Percentiles rank a stretch among this genome's conserved stretches.
Evolutionary conservation across 1,140 invertebrate genomes (phyloP).

Genomic region (Ceratina japonica): DNA sequence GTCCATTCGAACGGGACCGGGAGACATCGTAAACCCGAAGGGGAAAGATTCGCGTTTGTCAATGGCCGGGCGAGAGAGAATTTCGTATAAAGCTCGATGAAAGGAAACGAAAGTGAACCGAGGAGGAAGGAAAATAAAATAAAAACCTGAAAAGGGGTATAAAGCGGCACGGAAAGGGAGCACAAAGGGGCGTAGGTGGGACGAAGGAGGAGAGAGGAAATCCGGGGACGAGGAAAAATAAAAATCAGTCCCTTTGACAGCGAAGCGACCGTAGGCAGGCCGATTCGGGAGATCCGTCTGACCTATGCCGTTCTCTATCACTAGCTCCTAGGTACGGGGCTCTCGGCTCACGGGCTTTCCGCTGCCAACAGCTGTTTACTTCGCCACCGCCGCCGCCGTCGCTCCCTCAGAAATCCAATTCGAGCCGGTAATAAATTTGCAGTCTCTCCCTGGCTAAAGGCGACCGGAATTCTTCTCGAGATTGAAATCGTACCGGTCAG

Average conservation of each 20-base stretch:
- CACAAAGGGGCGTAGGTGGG: not conserved
- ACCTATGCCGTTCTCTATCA: constrained; percentile 22
- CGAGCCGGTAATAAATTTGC: constrained; percentile 24
- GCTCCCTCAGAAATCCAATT: constrained; percentile 24
- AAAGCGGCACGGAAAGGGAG: not conserved
- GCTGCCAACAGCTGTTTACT: constrained; percentile 30
- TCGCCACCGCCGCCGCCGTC: not conserved
- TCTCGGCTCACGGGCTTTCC: not conserved
- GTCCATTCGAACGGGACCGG: not conserved
- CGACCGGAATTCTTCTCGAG: constrained; percentile 9
- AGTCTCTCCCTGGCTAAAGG: not conserved
- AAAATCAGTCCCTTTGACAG: not conserved
- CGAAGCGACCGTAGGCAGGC: not conserved
- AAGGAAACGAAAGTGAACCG: not conserved
- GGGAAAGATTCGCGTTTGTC: not conserved
- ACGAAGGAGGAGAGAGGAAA: too few relatives aligned
- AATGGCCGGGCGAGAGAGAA: not conserved
- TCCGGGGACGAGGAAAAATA: not conserved
- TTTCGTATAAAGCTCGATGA: too few relatives aligned
- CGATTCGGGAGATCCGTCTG: constrained; percentile 12
- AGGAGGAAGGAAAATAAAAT: not conserved
- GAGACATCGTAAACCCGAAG: not conserved
- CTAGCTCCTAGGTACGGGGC: not conserved
- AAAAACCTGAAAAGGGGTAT: too few relatives aligned
- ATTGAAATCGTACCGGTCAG: not conserved